Evolutionary conservation across 2,888 invertebrate species (phyloP), one percentile per base, ranked within the genome.

Genomic region (Lepidochrysops patricia): DNA sequence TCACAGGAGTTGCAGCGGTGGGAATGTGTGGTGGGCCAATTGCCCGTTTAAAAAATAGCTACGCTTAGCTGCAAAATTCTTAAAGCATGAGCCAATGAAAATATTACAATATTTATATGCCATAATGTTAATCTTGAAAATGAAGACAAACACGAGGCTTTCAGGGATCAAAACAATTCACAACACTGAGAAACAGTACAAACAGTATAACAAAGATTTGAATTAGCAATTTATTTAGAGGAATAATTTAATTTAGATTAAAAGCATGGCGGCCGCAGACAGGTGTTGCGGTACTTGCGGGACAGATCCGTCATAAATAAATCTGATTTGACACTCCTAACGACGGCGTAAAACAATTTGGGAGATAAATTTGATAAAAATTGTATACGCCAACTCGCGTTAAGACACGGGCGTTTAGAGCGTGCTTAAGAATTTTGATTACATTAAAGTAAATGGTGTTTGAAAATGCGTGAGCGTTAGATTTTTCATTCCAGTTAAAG

Each of bases 261-360:
- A 56, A 58, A 62, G 57, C 57, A 63, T 32, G 54, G 54, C 52
- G 6, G 19, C 54, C 59, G 61, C 59, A 34, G 59, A 60, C 84
- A 85, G 85, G 86, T 86, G 85, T 73, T 72, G 73, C 68, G 73
- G 74, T 68, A 62, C 19, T 43, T 19, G 23, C 43, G 19, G 43
- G 67, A 72, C 68, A 79, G 83, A 82, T 79, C 82, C 79, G 74
- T 78, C 80, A 80, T 84, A 84, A 87, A 86, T 85, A 81, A 80
- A 81, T 84, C 80, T 78, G 75, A 80, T 84, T 82, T 83, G 86
- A 84, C 85, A 82, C 76, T 73, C 69, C 73, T 76, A 79, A 83
- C 75, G 78, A 68, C 68, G 68, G 58, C 64, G 70, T 72, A 66
- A 76, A 79, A 79, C 76, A 76, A 79, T 82, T 76, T 77, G 66